Percentiles rank a stretch among this genome's conserved stretches.
These are phyloP conservation scores for Petrolisthes manimaculis DNA, from an alignment of 2,888 invertebrate species.

Conservation along the genomic window DNA sequence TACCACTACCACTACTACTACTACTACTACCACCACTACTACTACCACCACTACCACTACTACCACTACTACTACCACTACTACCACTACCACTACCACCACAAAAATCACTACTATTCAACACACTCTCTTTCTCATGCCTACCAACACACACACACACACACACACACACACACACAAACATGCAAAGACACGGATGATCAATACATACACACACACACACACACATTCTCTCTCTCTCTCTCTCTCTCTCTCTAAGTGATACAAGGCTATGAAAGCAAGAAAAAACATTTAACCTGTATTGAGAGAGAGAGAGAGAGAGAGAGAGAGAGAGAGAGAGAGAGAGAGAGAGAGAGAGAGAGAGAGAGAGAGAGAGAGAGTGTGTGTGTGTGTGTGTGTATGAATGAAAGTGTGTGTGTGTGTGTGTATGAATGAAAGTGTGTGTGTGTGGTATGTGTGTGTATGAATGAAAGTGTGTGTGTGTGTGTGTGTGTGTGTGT, in stretches of 20 bases:
- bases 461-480: too few relatives aligned
- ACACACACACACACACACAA: too few relatives aligned
- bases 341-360: neutral
- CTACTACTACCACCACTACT: neutral
- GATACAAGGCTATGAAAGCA: neutral
- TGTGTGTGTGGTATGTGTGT: too few relatives aligned
- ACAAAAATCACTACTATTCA: neutral
- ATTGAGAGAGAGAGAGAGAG: neutral
- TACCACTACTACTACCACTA: conserved; percentile 3
- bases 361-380: too few relatives aligned
- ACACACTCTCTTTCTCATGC: neutral
- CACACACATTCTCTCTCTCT: neutral
- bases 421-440: too few relatives aligned
- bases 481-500: too few relatives aligned
- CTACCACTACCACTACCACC: neutral
- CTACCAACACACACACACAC: neutral
- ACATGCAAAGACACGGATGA: too few relatives aligned
- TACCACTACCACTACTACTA: neutral
- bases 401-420: too few relatives aligned
- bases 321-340: neutral
- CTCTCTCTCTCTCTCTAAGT: conserved; percentile 6
- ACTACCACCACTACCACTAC: conserved; percentile 8
- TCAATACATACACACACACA: too few relatives aligned
- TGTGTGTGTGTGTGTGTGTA: too few relatives aligned
- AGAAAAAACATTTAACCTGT: neutral